These are phyloP conservation scores for Drosophila glabriapex DNA, from an alignment of 2,888 invertebrate species.

Conservation along the genomic window DNA sequence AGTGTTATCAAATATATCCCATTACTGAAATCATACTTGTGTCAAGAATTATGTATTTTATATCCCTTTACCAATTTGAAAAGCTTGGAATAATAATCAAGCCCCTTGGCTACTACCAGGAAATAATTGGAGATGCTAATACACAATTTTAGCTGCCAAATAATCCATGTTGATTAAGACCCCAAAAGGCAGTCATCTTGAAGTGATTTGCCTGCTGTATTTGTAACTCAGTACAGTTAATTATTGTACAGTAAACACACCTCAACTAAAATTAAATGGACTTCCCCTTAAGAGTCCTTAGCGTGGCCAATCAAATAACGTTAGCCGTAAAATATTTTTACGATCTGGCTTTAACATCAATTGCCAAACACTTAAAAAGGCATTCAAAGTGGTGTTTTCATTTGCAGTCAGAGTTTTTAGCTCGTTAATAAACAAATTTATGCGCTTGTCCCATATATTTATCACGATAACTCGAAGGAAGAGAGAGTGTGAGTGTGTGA, in stretches of 20 bases:
- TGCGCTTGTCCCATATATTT: slow-evolving; percentile 75
- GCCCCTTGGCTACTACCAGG: background rate
- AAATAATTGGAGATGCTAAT: background rate
- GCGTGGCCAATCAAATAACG: slow-evolving; percentile 42
- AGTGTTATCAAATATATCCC: background rate
- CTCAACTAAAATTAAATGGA: slow-evolving; percentile 50
- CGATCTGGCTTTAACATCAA: slow-evolving; percentile 53
- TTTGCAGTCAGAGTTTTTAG: slow-evolving; percentile 32
- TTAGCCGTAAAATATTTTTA: slow-evolving; percentile 57
- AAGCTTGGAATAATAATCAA: background rate
- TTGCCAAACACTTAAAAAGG: slow-evolving; percentile 59
- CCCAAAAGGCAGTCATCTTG: background rate
- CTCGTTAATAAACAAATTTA: slow-evolving; percentile 74
- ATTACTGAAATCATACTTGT: background rate
- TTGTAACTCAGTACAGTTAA: slow-evolving; percentile 31
- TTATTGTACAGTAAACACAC: slow-evolving; percentile 47
- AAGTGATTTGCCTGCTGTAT: background rate
- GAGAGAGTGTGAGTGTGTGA: background rate
- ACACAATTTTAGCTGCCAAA: background rate
- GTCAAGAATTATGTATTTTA: background rate
- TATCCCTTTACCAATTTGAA: background rate
- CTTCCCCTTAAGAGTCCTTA: slow-evolving; percentile 18
- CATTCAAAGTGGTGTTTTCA: slow-evolving; percentile 28
- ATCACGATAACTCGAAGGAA: slow-evolving; percentile 38
- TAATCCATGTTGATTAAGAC: background rate